These are phyloP conservation scores for Eonycteris spelaea DNA, from an alignment of 2,113 vertebrate species.

Conservation along the genomic window DNA sequence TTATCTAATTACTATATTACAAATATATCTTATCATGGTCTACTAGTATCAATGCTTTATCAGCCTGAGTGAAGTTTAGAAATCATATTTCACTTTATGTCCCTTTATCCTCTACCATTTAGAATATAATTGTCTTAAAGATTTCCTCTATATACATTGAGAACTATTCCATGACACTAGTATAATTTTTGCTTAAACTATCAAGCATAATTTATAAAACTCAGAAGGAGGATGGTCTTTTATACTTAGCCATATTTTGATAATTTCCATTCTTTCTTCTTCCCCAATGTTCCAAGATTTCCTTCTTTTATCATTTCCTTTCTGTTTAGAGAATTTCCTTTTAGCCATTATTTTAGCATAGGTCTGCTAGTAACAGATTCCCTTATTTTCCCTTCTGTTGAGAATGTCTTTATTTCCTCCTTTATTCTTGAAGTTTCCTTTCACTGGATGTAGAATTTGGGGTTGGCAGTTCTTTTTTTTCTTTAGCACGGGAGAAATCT, in stretches of 20 bases:
- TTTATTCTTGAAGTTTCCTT: conserved; percentile 13
- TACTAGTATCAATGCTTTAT: neutral
- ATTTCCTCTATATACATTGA: neutral
- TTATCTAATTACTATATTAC: neutral
- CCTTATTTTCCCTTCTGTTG: neutral
- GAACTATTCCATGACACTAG: neutral
- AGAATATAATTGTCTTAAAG: neutral
- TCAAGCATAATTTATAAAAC: neutral
- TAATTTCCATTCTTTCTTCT: neutral
- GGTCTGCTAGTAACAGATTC: neutral
- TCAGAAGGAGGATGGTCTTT: neutral
- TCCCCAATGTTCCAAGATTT: neutral
- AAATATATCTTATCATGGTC: neutral
- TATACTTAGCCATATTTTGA: neutral
- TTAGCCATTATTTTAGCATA: neutral
- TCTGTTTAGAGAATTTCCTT: neutral
- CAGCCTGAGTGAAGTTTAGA: neutral
- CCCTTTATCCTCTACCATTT: neutral
- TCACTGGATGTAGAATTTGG: neutral
- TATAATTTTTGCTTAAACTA: conserved; percentile 11
- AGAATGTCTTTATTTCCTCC: neutral
- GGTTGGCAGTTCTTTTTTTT: no score
- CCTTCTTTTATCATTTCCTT: neutral
- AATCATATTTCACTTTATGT: neutral
- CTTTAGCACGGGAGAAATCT: no score